Evolutionary conservation across 2,113 vertebrate species (phyloP).

Genomic region (Neotragus pygmaeus): DNA sequence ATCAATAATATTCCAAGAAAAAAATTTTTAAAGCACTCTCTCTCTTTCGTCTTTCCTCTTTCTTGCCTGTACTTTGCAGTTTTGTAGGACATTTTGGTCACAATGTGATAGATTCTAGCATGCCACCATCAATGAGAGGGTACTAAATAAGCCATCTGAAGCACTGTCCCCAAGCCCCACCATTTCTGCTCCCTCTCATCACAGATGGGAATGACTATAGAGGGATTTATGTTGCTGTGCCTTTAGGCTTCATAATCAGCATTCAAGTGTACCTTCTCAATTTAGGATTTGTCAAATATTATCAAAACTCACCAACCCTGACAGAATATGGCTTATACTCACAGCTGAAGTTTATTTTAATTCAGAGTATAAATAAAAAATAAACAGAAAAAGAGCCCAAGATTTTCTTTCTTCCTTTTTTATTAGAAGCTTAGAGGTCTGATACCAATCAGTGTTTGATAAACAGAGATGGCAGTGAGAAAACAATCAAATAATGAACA

Average conservation of each 20-base stretch:
- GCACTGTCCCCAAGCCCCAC: rapidly evolving
- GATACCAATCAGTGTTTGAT: conserved; percentile 45
- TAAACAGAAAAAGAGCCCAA: conserved; percentile 15
- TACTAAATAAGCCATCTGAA: neutral
- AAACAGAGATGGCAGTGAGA: conserved; percentile 33
- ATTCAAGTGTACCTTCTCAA: neutral
- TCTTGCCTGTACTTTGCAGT: neutral
- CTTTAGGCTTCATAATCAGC: conserved; percentile 40
- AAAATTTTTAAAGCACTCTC: neutral
- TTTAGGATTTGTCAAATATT: conserved; percentile 41
- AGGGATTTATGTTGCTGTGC: neutral
- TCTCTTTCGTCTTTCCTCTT: neutral
- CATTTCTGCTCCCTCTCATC: neutral
- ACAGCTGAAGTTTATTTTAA: conserved; percentile 30
- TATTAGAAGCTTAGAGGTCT: neutral
- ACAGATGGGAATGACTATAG: neutral
- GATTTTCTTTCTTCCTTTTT: neutral
- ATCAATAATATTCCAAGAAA: neutral
- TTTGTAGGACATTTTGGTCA: neutral
- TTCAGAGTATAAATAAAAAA: conserved; percentile 22
- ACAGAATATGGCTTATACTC: conserved; percentile 35
- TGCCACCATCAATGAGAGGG: neutral
- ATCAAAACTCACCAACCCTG: conserved; percentile 58
- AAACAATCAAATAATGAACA: conserved; percentile 12
- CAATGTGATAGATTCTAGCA: neutral